A percentile compares a stretch with the other conserved stretches of the same genome.
Evolutionary conservation across 1,140 invertebrate genomes (phyloP).

Genomic region (Drosophila lowei): DNA sequence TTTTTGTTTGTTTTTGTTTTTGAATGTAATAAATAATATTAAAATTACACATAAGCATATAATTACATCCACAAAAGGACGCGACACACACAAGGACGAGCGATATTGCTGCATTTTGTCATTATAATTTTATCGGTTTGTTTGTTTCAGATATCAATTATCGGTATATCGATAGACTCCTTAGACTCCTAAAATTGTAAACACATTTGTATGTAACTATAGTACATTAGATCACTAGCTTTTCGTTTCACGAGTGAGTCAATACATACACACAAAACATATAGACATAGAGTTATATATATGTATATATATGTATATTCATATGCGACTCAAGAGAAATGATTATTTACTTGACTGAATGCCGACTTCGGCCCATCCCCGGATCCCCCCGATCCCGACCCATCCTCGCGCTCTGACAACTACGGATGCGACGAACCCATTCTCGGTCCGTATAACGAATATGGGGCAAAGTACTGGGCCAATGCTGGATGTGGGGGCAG

Average conservation of each 20-base stretch:
- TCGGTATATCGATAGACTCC: slow-evolving; percentile 30
- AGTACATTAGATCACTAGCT: slow-evolving; percentile 81
- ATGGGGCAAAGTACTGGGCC: slow-evolving; percentile 92
- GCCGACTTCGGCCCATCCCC: slow-evolving; percentile 18
- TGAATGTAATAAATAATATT: slow-evolving; percentile 76
- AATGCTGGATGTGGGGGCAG: slow-evolving; percentile 87
- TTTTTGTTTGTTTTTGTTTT: slow-evolving; percentile 21
- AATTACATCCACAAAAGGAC: slow-evolving; percentile 50
- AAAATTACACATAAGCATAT: slow-evolving; percentile 71
- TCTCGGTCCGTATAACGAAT: slow-evolving; percentile 93
- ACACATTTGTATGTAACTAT: slow-evolving; percentile 79
- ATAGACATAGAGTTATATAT: slow-evolving; percentile 35
- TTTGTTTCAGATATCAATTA: slow-evolving; percentile 29
- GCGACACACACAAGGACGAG: slow-evolving; percentile 33
- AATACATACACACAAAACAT: background rate
- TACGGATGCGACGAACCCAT: slow-evolving; percentile 89
- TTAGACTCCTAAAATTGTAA: slow-evolving; percentile 63
- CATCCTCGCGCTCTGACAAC: slow-evolving; percentile 24
- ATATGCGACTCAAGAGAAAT: slow-evolving; percentile 51
- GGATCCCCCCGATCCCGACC: background rate
- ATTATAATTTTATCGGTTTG: slow-evolving; percentile 36
- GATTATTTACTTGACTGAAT: slow-evolving; percentile 58
- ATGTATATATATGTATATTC: slow-evolving; percentile 1
- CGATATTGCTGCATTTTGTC: slow-evolving; percentile 33
- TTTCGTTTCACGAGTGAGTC: slow-evolving; percentile 79